Conservation (phyloP, 2,888 invertebrate species). For the Hydrotaea cyrtoneurina region DNA sequence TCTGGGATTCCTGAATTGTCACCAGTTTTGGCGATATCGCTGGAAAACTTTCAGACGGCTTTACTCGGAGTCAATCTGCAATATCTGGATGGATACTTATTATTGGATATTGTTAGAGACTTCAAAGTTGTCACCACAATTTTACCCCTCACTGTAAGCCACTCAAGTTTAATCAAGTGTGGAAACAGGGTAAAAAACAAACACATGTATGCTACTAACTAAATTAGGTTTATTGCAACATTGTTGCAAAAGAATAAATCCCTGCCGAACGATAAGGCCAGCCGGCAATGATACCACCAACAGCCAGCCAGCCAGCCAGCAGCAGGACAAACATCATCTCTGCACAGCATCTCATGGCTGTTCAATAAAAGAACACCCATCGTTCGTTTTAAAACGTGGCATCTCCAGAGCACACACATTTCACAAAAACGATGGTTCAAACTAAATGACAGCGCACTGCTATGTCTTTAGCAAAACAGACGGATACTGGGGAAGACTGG, state of each 20-base stretch:
- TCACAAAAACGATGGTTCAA: neutral
- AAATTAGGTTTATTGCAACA: conserved; percentile 51
- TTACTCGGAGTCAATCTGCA: no score
- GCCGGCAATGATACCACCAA: neutral
- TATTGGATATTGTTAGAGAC: no score
- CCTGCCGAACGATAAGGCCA: conserved; percentile 1
- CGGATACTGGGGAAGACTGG: neutral
- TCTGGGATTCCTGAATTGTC: no score
- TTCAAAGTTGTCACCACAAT: neutral
- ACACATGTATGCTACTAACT: conserved; percentile 43
- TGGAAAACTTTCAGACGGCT: no score
- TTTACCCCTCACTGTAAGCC: neutral
- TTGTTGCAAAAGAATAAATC: conserved; percentile 59
- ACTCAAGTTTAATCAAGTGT: neutral
- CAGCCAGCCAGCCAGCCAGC: neutral
- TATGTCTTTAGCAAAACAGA: neutral
- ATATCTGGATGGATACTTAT: no score
- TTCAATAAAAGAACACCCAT: neutral
- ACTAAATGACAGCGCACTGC: neutral
- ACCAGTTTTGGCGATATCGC: no score
- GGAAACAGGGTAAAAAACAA: neutral
- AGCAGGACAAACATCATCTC: neutral
- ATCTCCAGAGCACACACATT: neutral
- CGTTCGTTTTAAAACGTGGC: neutral
- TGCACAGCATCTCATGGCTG: neutral